Percentiles rank a stretch among this genome's conserved stretches.
Evolutionary conservation across 2,113 vertebrate genomes (phyloP).

Genomic region (Sprattus sprattus): DNA sequence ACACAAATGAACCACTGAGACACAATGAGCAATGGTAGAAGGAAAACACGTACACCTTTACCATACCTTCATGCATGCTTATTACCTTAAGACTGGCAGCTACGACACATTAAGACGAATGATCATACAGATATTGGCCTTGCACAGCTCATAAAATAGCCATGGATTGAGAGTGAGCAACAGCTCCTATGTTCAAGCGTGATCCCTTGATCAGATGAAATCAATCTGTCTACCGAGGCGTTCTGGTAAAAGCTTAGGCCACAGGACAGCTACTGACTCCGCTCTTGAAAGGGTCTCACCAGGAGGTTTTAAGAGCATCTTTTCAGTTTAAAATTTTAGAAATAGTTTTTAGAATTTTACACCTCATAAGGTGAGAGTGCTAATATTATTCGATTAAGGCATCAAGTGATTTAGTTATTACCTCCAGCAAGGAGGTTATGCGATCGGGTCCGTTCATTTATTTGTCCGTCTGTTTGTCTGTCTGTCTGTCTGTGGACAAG

Average conservation of each 20-base stretch:
- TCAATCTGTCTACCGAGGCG: not conserved
- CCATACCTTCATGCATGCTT: not conserved
- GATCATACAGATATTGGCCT: not conserved
- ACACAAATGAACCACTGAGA: not conserved
- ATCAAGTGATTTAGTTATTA: not conserved
- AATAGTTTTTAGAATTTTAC: no score
- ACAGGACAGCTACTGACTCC: not conserved
- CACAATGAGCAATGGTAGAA: conserved; percentile 1
- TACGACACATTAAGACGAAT: not conserved
- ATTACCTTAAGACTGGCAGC: not conserved
- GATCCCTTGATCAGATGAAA: not conserved
- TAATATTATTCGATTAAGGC: not conserved
- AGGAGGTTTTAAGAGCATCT: not conserved
- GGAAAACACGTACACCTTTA: conserved; percentile 9
- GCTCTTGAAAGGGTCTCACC: not conserved
- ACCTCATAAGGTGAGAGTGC: not conserved
- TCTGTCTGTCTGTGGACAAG: no score
- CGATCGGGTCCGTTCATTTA: no score
- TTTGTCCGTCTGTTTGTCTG: no score
- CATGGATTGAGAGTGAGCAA: not conserved
- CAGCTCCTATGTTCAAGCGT: not conserved
- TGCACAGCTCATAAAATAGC: not conserved
- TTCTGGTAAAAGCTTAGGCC: not conserved
- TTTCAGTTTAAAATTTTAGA: not conserved
- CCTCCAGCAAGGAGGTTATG: no score